These are phyloP conservation scores for Tethea ocularis DNA, from an alignment of 2,888 invertebrate genomes.

Conservation along the genomic window DNA sequence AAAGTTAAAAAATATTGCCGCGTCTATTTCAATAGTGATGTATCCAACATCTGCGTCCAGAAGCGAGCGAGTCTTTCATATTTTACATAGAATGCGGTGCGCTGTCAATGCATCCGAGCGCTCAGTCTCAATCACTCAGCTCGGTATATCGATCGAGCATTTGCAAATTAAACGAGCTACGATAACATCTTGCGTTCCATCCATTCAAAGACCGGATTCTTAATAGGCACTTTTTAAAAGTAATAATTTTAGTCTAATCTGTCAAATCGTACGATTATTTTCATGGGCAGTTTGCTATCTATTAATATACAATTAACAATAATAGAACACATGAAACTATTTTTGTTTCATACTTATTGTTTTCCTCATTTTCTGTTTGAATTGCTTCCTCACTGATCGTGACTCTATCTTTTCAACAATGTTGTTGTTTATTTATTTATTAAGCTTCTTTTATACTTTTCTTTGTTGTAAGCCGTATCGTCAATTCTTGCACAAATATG, in stretches of 20 bases:
- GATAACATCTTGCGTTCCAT: constrained; percentile 51
- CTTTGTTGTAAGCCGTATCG: not conserved
- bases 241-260: constrained; percentile 18
- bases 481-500: not conserved
- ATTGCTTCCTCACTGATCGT: not conserved
- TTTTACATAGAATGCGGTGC: constrained; percentile 80
- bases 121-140: constrained; percentile 77
- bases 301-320: not conserved
- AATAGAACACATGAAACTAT: no score
- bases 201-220: constrained; percentile 15
- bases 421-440: not conserved
- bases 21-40: constrained; percentile 54
- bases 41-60: constrained; percentile 43
- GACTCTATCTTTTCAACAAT: not conserved
- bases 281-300: not conserved
- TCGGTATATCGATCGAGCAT: constrained; percentile 60
- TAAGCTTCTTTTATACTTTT: not conserved
- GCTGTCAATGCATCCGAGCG: constrained; percentile 66
- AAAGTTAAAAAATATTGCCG: constrained; percentile 41
- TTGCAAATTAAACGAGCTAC: constrained; percentile 71
- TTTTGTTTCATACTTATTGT: no score
- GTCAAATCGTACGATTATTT: no score
- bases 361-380: not conserved
- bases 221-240: constrained; percentile 21
- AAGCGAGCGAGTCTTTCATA: constrained; percentile 69